Evolutionary conservation across 2,888 invertebrate species (phyloP).

Genomic region (Drosophila neotestacea): DNA sequence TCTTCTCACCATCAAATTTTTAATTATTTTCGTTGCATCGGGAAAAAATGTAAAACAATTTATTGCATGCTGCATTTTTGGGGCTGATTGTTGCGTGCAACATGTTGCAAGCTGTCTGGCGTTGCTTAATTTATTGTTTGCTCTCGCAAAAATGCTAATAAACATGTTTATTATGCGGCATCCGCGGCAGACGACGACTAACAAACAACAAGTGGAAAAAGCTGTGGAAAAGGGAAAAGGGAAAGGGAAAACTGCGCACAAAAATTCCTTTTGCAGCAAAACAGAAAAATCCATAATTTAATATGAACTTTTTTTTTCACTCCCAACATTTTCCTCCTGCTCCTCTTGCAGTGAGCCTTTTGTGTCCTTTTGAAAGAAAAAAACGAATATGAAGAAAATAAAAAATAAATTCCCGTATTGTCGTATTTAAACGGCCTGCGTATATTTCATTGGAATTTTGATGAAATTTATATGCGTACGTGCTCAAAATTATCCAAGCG

Average conservation of each 20-base stretch:
- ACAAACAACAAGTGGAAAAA: slow-evolving; percentile 49
- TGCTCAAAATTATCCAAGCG: slow-evolving; percentile 82
- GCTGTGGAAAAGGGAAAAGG: slow-evolving; percentile 40
- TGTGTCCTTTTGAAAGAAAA: slow-evolving; percentile 29
- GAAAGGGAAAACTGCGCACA: slow-evolving; percentile 27
- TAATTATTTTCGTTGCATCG: slow-evolving; percentile 43
- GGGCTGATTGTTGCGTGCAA: slow-evolving; percentile 74
- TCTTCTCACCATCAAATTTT: slow-evolving; percentile 13
- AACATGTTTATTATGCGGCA: slow-evolving; percentile 79
- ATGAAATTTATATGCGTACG: slow-evolving; percentile 83
- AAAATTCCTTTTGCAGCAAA: slow-evolving; percentile 41
- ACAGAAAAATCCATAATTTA: slow-evolving; percentile 67
- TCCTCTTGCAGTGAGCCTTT: slow-evolving; percentile 14
- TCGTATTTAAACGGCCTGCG: slow-evolving; percentile 66
- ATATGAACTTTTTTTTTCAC: slow-evolving; percentile 25
- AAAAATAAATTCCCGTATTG: slow-evolving; percentile 48
- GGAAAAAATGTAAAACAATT: slow-evolving; percentile 46
- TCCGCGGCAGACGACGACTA: slow-evolving; percentile 15
- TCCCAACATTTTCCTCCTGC: not conserved
- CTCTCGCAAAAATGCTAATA: slow-evolving; percentile 73
- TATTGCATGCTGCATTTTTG: slow-evolving; percentile 66
- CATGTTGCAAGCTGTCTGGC: slow-evolving; percentile 71
- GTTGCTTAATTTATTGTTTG: slow-evolving; percentile 71
- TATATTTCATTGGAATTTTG: slow-evolving; percentile 78
- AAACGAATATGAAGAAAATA: not conserved